Evolutionary conservation across 2,113 vertebrate species (phyloP).

Genomic region (Poecilia latipinna): DNA sequence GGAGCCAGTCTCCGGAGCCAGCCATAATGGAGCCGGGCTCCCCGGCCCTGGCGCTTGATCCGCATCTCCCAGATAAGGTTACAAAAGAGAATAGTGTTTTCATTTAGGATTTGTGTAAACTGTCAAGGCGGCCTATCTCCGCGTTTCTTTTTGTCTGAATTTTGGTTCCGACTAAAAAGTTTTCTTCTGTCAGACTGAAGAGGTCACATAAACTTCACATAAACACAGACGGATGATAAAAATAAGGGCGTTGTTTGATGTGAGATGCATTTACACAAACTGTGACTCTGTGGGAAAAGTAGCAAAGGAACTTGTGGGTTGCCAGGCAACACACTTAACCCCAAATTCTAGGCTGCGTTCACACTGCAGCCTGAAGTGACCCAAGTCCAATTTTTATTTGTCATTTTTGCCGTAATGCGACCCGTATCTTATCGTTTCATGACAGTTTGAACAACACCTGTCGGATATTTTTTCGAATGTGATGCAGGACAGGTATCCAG

Average conservation of each 20-base stretch:
- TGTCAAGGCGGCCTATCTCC: constrained; percentile 67
- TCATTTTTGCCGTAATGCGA: too few species aligned
- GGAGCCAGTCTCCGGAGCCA: constrained; percentile 80
- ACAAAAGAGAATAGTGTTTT: constrained; percentile 83
- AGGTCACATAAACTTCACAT: constrained; percentile 51
- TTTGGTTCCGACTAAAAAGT: constrained; percentile 42
- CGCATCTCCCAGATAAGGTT: constrained; percentile 81
- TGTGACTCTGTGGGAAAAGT: not conserved
- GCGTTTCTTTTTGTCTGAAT: constrained; percentile 47
- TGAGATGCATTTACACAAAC: constrained; percentile 31
- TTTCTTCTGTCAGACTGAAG: constrained; percentile 60
- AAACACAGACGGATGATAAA: constrained; percentile 52
- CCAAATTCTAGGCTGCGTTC: too few species aligned
- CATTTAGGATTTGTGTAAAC: constrained; percentile 82
- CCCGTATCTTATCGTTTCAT: too few species aligned
- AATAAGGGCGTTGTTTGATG: constrained; percentile 26
- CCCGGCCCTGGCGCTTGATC: constrained; percentile 62
- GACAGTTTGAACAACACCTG: too few species aligned
- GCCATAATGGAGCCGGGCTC: constrained; percentile 80
- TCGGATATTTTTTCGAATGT: too few species aligned
- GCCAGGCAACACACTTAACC: too few species aligned
- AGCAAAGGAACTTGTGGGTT: too few species aligned
- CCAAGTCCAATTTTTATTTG: too few species aligned
- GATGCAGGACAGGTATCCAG: too few species aligned
- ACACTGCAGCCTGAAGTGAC: too few species aligned